phyloP scores from a whole-genome alignment of 2,888 invertebrate genomes.

The Campoplex nolae region DNA sequence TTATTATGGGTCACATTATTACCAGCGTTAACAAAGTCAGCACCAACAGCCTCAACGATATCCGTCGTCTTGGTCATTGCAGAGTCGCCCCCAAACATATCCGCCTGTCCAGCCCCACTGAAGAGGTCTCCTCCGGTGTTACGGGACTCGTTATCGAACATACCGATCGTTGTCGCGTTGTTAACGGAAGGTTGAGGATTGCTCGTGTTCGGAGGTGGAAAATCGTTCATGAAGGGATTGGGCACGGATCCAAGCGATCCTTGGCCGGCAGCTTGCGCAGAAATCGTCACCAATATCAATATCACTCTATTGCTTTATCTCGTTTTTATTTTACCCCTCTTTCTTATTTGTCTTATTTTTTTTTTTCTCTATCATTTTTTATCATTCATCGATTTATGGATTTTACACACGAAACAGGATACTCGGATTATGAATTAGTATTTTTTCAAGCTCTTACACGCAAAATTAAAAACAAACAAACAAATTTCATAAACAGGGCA shows the following conservation, averaged over 20 bases:
- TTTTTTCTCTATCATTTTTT: neutral
- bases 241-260: conserved; percentile 85
- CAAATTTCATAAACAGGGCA: neutral
- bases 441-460: neutral
- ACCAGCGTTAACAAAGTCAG: conserved; percentile 75
- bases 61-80: conserved; percentile 78
- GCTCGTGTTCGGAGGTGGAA: conserved; percentile 81
- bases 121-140: conserved; percentile 80
- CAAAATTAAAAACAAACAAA: neutral
- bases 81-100: conserved; percentile 82
- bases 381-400: neutral
- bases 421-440: neutral
- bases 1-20: neutral
- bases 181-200: conserved; percentile 68
- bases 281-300: conserved; percentile 80
- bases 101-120: conserved; percentile 81
- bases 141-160: conserved; percentile 77
- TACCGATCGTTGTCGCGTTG: conserved; percentile 72
- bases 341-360: neutral
- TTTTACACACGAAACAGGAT: neutral
- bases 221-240: conserved; percentile 89
- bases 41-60: conserved; percentile 75
- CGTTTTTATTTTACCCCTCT: neutral
- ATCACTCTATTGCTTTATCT: conserved; percentile 14
- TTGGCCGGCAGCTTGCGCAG: conserved; percentile 86